phyloP scores from a whole-genome alignment of 2,113 vertebrate species.

The Lepus americanus region DNA sequence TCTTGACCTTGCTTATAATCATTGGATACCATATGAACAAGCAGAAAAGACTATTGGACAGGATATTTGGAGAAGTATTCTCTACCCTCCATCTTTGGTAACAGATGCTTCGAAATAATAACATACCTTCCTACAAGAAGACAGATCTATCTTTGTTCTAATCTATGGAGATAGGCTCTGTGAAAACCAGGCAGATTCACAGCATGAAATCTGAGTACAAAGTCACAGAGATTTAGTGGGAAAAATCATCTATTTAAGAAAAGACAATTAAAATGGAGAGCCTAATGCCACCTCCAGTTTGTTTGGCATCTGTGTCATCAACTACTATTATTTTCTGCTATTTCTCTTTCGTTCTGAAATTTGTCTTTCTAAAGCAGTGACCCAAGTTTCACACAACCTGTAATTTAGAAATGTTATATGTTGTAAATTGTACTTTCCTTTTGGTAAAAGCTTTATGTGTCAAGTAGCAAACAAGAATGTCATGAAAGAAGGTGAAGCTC shows the following conservation, averaged over 20 bases:
- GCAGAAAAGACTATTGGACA: not conserved
- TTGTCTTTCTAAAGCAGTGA: constrained; percentile 65
- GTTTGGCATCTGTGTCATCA: constrained; percentile 57
- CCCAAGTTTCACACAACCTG: constrained; percentile 63
- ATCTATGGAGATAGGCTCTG: not conserved
- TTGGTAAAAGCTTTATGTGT: constrained; percentile 68
- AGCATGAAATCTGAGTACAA: not conserved
- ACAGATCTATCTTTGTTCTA: not conserved
- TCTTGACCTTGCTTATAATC: not conserved
- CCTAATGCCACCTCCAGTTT: constrained; percentile 36
- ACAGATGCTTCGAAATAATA: not conserved
- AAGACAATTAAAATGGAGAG: constrained; percentile 63
- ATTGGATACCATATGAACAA: not conserved
- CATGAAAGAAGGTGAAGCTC: constrained; percentile 72
- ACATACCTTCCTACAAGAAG: not conserved
- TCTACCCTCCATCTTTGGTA: not conserved
- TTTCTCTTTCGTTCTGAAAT: constrained; percentile 69
- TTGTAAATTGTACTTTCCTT: constrained; percentile 73
- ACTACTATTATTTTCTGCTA: constrained; percentile 64
- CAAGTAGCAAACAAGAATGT: constrained; percentile 71
- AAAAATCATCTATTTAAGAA: constrained; percentile 53
- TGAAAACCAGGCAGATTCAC: not conserved
- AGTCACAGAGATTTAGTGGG: constrained; percentile 14
- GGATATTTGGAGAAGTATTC: not conserved
- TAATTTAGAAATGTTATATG: constrained; percentile 73